These are phyloP conservation scores for Diphyllodes magnificus DNA, from an alignment of 2,113 vertebrate species.

Conservation along the genomic window DNA sequence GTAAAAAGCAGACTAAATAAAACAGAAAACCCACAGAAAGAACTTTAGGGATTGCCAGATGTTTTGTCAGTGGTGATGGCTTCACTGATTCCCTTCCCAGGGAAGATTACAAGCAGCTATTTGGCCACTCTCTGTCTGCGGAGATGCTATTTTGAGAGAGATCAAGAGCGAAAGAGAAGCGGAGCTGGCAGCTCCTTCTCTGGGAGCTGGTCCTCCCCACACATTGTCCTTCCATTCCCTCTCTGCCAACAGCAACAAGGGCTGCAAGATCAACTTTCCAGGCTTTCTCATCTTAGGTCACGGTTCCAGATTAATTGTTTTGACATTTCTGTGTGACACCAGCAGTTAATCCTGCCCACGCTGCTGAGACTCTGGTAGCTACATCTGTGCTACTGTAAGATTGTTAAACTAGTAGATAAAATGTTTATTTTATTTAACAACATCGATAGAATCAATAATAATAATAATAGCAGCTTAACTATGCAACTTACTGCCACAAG, in stretches of 20 bases:
- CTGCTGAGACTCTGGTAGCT: not conserved
- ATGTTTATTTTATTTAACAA: not conserved
- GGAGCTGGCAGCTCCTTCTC: not conserved
- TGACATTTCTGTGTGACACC: conserved; percentile 44
- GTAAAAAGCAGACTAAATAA: not conserved
- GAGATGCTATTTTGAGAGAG: not conserved
- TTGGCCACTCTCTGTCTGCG: not conserved
- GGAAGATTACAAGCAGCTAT: not conserved
- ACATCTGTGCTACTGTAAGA: not conserved
- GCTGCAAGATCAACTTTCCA: not conserved
- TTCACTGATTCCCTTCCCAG: not conserved
- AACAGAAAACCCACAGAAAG: not conserved
- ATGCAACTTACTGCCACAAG: not conserved
- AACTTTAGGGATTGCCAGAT: not conserved
- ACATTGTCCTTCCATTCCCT: not conserved
- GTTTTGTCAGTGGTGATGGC: not conserved
- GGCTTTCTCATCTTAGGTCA: not conserved
- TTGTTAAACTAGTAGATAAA: not conserved
- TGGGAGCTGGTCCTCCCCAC: not conserved
- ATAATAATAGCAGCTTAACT: not conserved
- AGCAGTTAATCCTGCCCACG: conserved; percentile 17
- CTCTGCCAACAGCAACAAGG: conserved; percentile 19
- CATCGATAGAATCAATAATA: not conserved
- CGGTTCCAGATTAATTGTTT: not conserved
- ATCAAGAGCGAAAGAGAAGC: not conserved